Base-by-base conservation (phyloP, 2,113 vertebrate genomes). In the Edolisoma coerulescens region DNA sequence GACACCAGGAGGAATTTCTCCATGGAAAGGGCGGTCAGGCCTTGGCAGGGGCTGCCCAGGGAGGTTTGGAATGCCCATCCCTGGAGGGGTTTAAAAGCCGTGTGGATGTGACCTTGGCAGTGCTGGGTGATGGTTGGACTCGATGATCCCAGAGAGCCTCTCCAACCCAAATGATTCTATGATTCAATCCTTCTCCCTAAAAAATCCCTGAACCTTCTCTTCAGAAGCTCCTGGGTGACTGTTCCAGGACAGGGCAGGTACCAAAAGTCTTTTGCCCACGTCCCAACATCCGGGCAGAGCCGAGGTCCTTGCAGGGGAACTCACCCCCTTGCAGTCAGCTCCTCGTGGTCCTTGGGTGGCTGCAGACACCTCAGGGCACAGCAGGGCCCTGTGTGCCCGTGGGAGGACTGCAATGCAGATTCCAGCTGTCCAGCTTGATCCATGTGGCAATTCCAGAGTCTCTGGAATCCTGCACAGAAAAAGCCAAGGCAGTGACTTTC, bases 331-430 rank as follows among this genome's bases (percentile, higher is more conserved):
- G 35, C 33, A 39, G 16, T 15, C 41, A 52, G 28, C 37, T 57
- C 70, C 57, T 42, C 3, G 0, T 37, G 64, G 26, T 23, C 28
- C 68, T 35, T 19, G 50, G 50, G 80, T 60, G 89, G 42, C 70
- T 24, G 4, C 54, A 57, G 60, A 16, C 0, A 0, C 6, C 73
- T 9, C 3, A 0, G 10, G 64, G 6, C 56, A 53, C 57, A 42
- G 68, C 70, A 42, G 54, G 20, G 15, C 28, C 45, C 44, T 2
- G 1, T 37, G 1, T 33, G 41, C 41, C 16, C 2, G 0, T 12
- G 13, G 84, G 32, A 92, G 69, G 41, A 41, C 6, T 2, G 7
- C 41, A 69, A 54, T 71, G 81, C 56, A 60, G 28, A 13, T 69
- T 60, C 74, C 87, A 57, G n/a, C 91, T 91, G 61, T 82, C 69